A percentile compares a stretch with the other conserved stretches of the same genome.
These are phyloP conservation scores for Drosophila multiciliata DNA, from an alignment of 2,888 invertebrate species.

Conservation along the genomic window DNA sequence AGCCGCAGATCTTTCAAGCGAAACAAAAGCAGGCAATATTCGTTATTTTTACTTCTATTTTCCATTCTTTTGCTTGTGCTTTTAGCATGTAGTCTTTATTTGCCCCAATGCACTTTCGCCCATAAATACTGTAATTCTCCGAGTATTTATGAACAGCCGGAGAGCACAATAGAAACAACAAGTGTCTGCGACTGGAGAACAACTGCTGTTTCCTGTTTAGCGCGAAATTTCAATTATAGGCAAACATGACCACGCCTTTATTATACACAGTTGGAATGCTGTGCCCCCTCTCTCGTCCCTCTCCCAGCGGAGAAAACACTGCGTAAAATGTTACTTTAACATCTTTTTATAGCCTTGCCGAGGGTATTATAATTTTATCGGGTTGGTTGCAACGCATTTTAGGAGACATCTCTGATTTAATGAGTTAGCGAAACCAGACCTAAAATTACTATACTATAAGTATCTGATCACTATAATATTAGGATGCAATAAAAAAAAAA, in stretches of 20 bases:
- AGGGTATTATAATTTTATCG: background rate
- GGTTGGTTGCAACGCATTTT: background rate
- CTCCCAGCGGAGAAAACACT: conserved; percentile 20
- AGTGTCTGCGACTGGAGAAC: conserved; percentile 58
- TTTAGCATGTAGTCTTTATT: conserved; percentile 49
- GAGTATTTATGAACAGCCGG: conserved; percentile 60
- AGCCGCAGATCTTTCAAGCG: conserved; percentile 20
- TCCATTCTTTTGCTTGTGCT: conserved; percentile 7
- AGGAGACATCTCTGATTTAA: background rate
- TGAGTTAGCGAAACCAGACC: background rate
- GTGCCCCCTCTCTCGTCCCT: background rate
- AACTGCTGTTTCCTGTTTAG: conserved; percentile 72
- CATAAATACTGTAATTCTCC: conserved; percentile 59
- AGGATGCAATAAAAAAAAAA: too few relatives aligned
- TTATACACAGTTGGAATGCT: background rate
- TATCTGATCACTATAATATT: too few relatives aligned
- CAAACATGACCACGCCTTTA: conserved; percentile 58
- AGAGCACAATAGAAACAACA: conserved; percentile 47
- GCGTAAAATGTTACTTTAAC: conserved; percentile 54
- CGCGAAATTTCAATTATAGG: conserved; percentile 79
- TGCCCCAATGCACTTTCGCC: conserved; percentile 41
- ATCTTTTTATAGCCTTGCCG: conserved; percentile 25
- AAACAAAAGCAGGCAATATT: conserved; percentile 35
- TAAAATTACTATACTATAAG: background rate
- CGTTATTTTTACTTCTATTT: conserved; percentile 24